Percentiles rank a stretch among this genome's conserved stretches.
phyloP scores from a whole-genome alignment of 2,797 vertebrate genomes.

The Phoxinus dragarum region DNA sequence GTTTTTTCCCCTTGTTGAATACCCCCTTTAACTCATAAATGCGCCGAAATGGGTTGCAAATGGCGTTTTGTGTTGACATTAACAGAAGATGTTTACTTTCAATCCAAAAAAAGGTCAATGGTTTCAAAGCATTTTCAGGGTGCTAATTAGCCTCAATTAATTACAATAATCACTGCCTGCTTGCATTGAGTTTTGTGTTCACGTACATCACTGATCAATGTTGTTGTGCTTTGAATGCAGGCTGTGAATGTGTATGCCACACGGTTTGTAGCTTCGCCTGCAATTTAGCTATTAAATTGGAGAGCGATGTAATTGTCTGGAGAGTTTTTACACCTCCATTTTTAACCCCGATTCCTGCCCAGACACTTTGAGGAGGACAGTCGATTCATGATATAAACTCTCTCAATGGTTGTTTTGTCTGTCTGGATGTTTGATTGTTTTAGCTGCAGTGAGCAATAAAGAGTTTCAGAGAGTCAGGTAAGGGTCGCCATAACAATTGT shows the following conservation, averaged over 20 bases:
- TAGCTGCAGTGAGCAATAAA: constrained; percentile 23
- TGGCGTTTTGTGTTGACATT: constrained; percentile 4
- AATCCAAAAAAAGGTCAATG: constrained; percentile 35
- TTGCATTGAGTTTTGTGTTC: constrained; percentile 18
- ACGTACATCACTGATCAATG: not conserved
- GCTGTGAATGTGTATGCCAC: constrained; percentile 17
- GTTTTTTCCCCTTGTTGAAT: not conserved
- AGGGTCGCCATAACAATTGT: constrained; percentile 27
- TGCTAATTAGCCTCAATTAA: constrained; percentile 26
- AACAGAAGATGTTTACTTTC: constrained; percentile 24
- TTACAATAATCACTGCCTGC: constrained; percentile 17
- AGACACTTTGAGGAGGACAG: constrained; percentile 22
- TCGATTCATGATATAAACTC: constrained; percentile 28
- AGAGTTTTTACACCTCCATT: constrained; percentile 10
- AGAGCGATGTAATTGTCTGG: not conserved
- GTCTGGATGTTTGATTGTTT: constrained; percentile 41
- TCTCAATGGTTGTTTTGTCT: constrained; percentile 24
- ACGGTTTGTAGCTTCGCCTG: not conserved
- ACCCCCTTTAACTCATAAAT: not conserved
- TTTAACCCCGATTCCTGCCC: not conserved
- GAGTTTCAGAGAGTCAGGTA: constrained; percentile 10
- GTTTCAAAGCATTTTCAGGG: constrained; percentile 19
- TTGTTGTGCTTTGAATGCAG: constrained; percentile 6
- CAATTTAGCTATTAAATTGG: constrained; percentile 15
- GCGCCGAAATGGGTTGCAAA: not conserved